Evolutionary conservation across 1,140 invertebrate genomes (phyloP).

Genomic region (Venturia canescens): DNA sequence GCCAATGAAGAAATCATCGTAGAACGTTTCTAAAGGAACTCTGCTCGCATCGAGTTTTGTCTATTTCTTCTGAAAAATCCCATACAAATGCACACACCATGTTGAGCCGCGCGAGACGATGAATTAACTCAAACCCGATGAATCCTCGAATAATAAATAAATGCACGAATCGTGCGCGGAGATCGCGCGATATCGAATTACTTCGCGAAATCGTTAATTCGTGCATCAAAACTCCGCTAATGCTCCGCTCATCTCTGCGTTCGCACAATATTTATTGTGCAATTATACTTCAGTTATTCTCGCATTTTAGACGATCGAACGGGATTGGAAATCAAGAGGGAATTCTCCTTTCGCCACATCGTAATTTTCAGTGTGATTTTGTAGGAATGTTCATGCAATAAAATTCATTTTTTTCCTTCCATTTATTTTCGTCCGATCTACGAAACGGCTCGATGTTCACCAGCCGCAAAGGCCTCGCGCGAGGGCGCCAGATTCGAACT

Average conservation of each 20-base stretch:
- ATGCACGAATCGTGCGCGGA: constrained; percentile 7
- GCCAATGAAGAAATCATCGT: no score
- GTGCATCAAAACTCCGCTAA: constrained; percentile 1
- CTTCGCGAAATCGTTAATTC: constrained; percentile 35
- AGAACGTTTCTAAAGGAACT: no score
- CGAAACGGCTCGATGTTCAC: no score
- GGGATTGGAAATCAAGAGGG: neutral
- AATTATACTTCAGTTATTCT: constrained; percentile 19
- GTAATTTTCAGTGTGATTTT: no score
- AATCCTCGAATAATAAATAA: neutral
- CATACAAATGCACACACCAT: neutral
- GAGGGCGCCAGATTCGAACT: no score
- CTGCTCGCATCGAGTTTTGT: neutral
- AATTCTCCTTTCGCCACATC: neutral
- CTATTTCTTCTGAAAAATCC: neutral
- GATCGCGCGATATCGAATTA: constrained; percentile 28
- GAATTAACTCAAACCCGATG: constrained; percentile 5
- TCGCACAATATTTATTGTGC: neutral
- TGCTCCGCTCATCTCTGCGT: neutral
- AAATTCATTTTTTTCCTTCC: neutral
- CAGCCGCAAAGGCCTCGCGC: no score
- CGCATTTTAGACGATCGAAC: constrained; percentile 6
- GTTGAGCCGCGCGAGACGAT: neutral
- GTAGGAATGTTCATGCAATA: neutral
- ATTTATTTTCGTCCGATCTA: no score